phyloP scores from a whole-genome alignment of 2,113 vertebrate species.

The Donacobius atricapilla region DNA sequence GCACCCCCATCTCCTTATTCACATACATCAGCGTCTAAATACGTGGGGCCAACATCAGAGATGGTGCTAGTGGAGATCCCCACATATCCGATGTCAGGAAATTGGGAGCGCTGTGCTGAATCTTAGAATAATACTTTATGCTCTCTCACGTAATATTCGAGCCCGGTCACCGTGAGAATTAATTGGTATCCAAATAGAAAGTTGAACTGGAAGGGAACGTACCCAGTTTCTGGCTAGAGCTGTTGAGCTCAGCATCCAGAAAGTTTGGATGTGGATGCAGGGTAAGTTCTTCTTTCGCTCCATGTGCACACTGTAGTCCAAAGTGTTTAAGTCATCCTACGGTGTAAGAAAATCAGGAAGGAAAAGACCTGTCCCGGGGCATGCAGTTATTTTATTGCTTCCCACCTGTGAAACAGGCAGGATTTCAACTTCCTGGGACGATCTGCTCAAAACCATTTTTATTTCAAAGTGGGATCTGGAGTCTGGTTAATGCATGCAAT shows the following conservation, averaged over 20 bases:
- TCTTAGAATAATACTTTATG: not conserved
- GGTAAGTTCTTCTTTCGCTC: not conserved
- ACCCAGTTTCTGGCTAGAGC: not conserved
- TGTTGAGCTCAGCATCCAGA: not conserved
- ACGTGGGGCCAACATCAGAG: not conserved
- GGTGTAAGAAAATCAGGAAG: not conserved
- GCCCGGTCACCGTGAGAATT: not conserved
- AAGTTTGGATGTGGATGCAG: not conserved
- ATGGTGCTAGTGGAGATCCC: not conserved
- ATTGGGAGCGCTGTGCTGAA: not conserved
- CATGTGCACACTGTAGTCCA: fast-evolving
- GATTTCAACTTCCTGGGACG: not conserved
- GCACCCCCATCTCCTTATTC: not conserved
- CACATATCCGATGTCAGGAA: not conserved
- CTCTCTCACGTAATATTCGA: not conserved
- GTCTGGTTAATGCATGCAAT: not conserved
- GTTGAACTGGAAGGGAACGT: not conserved
- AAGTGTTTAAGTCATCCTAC: not conserved
- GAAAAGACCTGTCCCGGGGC: not conserved
- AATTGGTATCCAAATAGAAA: not conserved
- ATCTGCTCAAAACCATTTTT: not conserved
- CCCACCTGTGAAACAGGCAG: not conserved
- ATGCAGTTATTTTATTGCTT: not conserved
- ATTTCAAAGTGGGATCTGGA: not conserved
- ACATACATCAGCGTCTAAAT: not conserved